Conservation (phyloP, 2,888 invertebrate genomes). For the Dynastes grantii region DNA sequence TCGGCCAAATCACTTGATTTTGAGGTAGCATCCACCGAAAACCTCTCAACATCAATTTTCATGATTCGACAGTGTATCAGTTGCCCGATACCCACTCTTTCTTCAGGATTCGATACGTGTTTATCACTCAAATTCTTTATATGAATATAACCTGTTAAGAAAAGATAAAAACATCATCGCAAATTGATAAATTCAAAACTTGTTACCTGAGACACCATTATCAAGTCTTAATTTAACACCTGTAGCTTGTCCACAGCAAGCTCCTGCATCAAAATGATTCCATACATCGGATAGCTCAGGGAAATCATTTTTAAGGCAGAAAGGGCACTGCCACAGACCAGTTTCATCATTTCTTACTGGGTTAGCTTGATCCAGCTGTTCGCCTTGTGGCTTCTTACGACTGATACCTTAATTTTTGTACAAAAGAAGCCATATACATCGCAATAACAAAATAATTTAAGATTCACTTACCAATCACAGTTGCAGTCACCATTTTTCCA, state of each 20-base stretch:
- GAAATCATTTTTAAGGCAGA: slow-evolving; percentile 96
- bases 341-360: slow-evolving; percentile 96
- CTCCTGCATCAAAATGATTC: slow-evolving; percentile 97
- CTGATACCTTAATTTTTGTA: slow-evolving; percentile 76
- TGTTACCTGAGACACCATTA: slow-evolving; percentile 83
- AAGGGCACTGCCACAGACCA: slow-evolving; percentile 97
- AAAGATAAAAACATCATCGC: not conserved
- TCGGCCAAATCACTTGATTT: slow-evolving; percentile 94
- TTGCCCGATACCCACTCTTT: slow-evolving; percentile 89
- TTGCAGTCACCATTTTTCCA: slow-evolving; percentile 87
- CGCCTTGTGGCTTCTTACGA: slow-evolving; percentile 91
- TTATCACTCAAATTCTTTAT: slow-evolving; percentile 95
- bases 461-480: slow-evolving; percentile 72
- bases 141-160: slow-evolving; percentile 85
- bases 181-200: not conserved
- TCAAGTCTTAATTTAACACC: slow-evolving; percentile 93
- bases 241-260: slow-evolving; percentile 96
- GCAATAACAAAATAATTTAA: not conserved
- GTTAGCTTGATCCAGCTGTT: slow-evolving; percentile 96
- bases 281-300: slow-evolving; percentile 97
- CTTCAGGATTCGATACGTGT: slow-evolving; percentile 93
- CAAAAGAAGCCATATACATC: not conserved
- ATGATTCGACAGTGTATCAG: slow-evolving; percentile 90
- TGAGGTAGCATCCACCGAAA: slow-evolving; percentile 94
- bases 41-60: slow-evolving; percentile 97